These are phyloP conservation scores for Hiodon alosoides DNA, from an alignment of 2,113 vertebrate species.

Conservation along the genomic window DNA sequence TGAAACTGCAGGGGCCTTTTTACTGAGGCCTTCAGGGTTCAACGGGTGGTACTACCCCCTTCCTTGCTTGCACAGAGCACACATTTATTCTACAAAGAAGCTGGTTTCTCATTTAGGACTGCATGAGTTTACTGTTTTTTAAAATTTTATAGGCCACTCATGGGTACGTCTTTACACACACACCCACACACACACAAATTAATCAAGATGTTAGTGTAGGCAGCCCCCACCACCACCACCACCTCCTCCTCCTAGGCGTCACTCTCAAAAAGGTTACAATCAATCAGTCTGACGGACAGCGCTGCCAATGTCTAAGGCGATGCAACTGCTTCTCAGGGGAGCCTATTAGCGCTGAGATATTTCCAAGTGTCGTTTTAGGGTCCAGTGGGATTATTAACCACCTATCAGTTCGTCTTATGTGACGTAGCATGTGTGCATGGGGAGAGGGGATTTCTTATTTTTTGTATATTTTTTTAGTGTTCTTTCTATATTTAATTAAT, in stretches of 20 bases:
- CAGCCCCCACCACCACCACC: background rate
- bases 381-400: background rate
- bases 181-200: background rate
- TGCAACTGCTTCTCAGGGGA: constrained; percentile 5
- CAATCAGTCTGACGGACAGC: constrained; percentile 17
- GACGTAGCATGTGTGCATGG: too few species aligned
- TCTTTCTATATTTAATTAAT: too few species aligned
- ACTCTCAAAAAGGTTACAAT: constrained; percentile 21
- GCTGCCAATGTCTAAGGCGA: constrained; percentile 2
- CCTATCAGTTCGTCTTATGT: background rate
- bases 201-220: background rate
- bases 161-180: background rate
- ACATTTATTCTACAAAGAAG: too few species aligned
- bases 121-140: too few species aligned
- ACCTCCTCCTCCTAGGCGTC: background rate
- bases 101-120: too few species aligned
- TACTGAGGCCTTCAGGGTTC: too few species aligned
- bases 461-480: too few species aligned
- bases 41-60: too few species aligned
- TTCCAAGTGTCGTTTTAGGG: constrained; percentile 6
- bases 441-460: too few species aligned
- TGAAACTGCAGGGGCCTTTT: too few species aligned
- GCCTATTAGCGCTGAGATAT: constrained; percentile 10
- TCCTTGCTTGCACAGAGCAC: too few species aligned
- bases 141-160: too few species aligned